A percentile compares a stretch with the other conserved stretches of the same genome.
phyloP scores from a whole-genome alignment of 2,888 invertebrate species.

The Mechanitis messenoides region DNA sequence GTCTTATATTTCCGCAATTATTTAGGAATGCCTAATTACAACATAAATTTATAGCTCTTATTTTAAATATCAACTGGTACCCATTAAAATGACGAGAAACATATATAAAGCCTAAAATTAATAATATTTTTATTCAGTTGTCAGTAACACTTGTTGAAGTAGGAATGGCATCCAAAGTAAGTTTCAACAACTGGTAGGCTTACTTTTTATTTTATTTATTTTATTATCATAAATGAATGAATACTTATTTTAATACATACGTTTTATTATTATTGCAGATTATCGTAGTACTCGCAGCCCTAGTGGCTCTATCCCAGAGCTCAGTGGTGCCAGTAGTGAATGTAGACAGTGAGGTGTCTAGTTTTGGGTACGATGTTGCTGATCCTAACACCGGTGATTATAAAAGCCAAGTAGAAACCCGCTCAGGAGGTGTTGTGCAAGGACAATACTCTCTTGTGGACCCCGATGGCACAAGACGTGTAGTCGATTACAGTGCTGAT shows the following conservation, averaged over 20 bases:
- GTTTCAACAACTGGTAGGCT: neutral
- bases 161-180: conserved; percentile 69
- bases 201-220: no score
- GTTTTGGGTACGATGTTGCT: conserved; percentile 57
- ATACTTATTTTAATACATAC: no score
- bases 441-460: conserved; percentile 60
- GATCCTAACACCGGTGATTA: conserved; percentile 60
- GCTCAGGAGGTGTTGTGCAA: conserved; percentile 53
- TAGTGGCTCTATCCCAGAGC: conserved; percentile 52
- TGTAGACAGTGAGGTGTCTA: conserved; percentile 51
- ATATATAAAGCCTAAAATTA: conserved; percentile 56
- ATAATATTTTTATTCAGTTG: conserved; percentile 50
- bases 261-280: conserved; percentile 42
- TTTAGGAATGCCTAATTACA: conserved; percentile 24
- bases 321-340: conserved; percentile 67
- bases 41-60: conserved; percentile 24
- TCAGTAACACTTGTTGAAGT: conserved; percentile 48
- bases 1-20: conserved; percentile 43
- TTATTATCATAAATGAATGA: neutral
- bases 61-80: conserved; percentile 55
- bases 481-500: conserved; percentile 61
- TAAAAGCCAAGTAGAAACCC: conserved; percentile 56
- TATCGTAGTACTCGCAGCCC: conserved; percentile 57
- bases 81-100: conserved; percentile 29
- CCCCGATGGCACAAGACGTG: conserved; percentile 58